Base-by-base conservation (phyloP, 2,888 invertebrate genomes). In the Eristalinus sepulchralis region DNA sequence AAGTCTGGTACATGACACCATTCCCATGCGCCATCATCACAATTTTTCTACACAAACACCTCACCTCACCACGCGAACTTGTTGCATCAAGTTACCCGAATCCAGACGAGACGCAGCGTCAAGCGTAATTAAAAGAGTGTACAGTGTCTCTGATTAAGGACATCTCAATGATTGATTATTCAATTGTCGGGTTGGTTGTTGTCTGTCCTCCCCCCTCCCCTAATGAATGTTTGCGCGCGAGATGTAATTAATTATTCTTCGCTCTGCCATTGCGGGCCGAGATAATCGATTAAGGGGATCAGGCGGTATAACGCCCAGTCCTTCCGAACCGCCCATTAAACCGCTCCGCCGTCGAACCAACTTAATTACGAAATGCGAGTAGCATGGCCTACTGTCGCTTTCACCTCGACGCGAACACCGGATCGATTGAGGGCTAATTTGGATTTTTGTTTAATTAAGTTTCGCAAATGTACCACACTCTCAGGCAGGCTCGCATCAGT, bases 361-460 rank as follows among this genome's bases (percentile, higher is more conserved):
- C 60, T 67, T 22, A 47, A 62, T 55, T 72, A 22, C 20, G 67
- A 47, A 47, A 47, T 47, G 47, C 17, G 27, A 33, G 20, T 33
- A 17, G 55, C 55, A 27, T 24, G 8, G 27, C 64, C 13, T 36
- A 6, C 13, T 13, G 17, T 20, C 33, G 17, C 33, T 33, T 20
- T 33, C 31, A 33, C 20, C 27, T 22, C 20, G 39, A 34, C 9
- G 10, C 24, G 57, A 24, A 8, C 27, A 27, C 22, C 57, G 11
- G 13, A 33, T 55, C 11, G 22, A 67, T 67, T 55, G 33, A 22
- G 11, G 10, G 31, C 67, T 67, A 67, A 67, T 67, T 67, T 31
- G 67, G 67, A 67, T 67, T 66, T 67, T 67, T 67, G 31, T 67
- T 67, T 55, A 67, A 67, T 67, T 67, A 67, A 53, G 67, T 20